Base-by-base conservation (phyloP, 2,797 vertebrate genomes). In the Cynopterus sphinx region DNA sequence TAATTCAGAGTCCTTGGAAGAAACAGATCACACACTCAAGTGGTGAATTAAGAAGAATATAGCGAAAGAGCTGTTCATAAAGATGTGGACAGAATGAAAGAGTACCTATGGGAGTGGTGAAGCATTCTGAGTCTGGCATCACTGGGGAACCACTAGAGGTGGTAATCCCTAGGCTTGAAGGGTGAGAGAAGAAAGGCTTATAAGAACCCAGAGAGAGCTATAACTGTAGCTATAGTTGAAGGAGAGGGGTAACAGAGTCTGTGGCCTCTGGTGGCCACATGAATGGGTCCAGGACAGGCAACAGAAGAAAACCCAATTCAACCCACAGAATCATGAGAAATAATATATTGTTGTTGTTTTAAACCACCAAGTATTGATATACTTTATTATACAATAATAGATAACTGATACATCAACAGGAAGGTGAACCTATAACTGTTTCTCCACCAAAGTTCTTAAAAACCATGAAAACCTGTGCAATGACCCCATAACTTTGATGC, bases 381-480 rank as follows among this genome's bases (percentile, higher is more conserved):
- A 61, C 13, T 81, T 92, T 63, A 15, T 92, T 90, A 94, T 82
- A n/a, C 28, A 78, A 81, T 22, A 63, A 57, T 67, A 49, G 26
- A 22, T 51, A 90, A 73, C 21, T 70, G 31, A 83, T 33, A 73
- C 96, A 98, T 98, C 96, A 98, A 89, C 94, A 98, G 81, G 73
- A 97, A 98, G 68, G 97, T 98, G 95, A 98, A 98, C 53, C 97
- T 97, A 53, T 98, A 98, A 65, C 98, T 98, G 98, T 98, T 73
- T 98, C 98, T 49, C 98, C 98, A 94, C 98, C 98, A 91, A 98
- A 98, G 87, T 97, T 98, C 90, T 98, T 97, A 97, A 98, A 98
- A 95, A 98, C 97, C 96, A 98, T 97, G 97, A 75, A 98, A 98
- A 81, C 97, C 98, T 91, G 97, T 98, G 96, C 97, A 98, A 87